Conservation (phyloP, 2,113 vertebrate genomes). For the Pteropus alecto region DNA sequence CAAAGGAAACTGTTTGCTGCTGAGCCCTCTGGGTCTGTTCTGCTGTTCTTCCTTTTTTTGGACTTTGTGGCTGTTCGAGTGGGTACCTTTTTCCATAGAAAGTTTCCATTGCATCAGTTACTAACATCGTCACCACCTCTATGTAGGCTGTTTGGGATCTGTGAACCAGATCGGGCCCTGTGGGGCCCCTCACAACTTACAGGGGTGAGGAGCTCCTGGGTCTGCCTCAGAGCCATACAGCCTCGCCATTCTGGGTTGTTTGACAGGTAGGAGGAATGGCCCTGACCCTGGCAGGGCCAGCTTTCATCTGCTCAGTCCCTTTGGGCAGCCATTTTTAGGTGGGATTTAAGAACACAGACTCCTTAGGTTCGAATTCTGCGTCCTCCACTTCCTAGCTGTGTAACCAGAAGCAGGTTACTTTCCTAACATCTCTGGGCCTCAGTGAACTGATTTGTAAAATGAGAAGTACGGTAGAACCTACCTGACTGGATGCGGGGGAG, state of each 20-base stretch:
- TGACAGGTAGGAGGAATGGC: neutral
- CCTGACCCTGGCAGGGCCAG: neutral
- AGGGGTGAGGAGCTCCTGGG: neutral
- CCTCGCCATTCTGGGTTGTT: neutral
- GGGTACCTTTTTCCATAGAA: constrained; percentile 79
- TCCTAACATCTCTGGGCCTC: neutral
- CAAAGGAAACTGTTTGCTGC: constrained; percentile 72
- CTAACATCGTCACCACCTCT: constrained; percentile 58
- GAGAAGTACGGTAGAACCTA: neutral
- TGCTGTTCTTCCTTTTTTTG: constrained; percentile 70
- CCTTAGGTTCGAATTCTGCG: neutral
- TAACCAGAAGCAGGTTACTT: neutral
- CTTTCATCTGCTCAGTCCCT: neutral
- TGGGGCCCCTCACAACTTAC: neutral
- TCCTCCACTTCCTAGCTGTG: neutral
- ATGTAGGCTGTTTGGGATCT: constrained; percentile 35
- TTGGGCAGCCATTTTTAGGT: neutral
- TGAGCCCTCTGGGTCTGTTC: neutral
- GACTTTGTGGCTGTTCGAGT: constrained; percentile 72
- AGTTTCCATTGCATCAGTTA: constrained; percentile 82
- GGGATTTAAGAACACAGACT: neutral
- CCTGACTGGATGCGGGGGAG: neutral
- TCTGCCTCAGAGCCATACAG: neutral
- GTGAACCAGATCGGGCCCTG: neutral
- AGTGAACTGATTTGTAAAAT: neutral